Conservation (phyloP, 2,113 vertebrate species). For the Glaucomys volans region DNA sequence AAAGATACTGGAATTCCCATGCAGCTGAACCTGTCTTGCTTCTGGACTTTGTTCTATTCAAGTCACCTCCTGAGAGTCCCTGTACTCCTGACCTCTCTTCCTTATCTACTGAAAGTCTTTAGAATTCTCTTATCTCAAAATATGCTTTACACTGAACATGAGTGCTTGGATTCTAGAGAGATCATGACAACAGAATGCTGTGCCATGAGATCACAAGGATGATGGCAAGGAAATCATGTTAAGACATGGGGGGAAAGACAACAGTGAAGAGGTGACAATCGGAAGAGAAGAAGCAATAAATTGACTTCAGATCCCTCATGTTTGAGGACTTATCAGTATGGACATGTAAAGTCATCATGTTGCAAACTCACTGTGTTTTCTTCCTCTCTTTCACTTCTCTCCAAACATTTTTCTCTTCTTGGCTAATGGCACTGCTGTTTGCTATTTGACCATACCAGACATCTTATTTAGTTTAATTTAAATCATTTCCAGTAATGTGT, state of each 20-base stretch:
- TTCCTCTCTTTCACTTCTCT: not conserved
- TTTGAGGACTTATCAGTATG: not conserved
- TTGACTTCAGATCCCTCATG: not conserved
- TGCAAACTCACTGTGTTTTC: not conserved
- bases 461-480: not conserved
- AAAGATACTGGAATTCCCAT: not conserved
- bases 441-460: not conserved
- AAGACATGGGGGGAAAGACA: not conserved
- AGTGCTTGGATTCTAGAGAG: not conserved
- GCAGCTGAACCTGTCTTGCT: not conserved
- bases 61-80: not conserved
- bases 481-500: not conserved
- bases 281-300: not conserved
- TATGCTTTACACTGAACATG: too few species aligned
- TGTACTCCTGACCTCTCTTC: not conserved
- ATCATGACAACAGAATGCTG: not conserved
- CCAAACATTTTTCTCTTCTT: not conserved
- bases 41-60: not conserved
- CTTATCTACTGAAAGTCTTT: not conserved
- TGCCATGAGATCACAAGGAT: not conserved
- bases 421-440: not conserved
- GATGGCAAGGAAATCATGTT: not conserved
- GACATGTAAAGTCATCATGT: not conserved
- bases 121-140: not conserved
- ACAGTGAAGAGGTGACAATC: too few species aligned